These are phyloP conservation scores for Hippocampus zosterae DNA, from an alignment of 2,113 vertebrate species.

Conservation along the genomic window DNA sequence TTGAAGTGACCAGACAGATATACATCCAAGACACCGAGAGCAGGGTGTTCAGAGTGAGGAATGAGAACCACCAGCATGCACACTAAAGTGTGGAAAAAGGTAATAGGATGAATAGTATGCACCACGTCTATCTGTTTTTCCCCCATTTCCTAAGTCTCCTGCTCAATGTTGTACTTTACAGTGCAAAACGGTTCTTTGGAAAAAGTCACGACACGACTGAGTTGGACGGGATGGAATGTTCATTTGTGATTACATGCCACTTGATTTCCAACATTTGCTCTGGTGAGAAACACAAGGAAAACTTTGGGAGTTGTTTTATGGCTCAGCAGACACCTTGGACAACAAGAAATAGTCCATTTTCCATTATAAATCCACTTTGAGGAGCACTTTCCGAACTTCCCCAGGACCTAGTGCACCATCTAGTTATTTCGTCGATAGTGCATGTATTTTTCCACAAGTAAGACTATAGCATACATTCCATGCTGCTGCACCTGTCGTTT, in stretches of 20 bases:
- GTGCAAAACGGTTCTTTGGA: background rate
- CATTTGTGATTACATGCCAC: slow-evolving; percentile 25
- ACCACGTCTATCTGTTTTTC: no score
- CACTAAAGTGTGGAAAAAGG: slow-evolving; percentile 60
- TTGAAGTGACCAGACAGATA: slow-evolving; percentile 78
- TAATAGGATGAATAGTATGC: background rate
- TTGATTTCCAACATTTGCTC: slow-evolving; percentile 11
- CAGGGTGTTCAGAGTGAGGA: slow-evolving; percentile 73
- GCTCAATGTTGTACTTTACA: background rate
- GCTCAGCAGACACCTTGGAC: background rate
- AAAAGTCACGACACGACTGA: background rate
- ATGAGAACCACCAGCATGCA: slow-evolving; percentile 72
- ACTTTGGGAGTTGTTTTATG: background rate
- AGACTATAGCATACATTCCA: no score
- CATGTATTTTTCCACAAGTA: background rate
- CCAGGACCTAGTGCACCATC: background rate
- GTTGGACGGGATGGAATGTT: slow-evolving; percentile 24
- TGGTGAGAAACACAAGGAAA: background rate
- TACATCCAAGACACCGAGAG: slow-evolving; percentile 84
- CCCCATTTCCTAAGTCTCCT: no score
- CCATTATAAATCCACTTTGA: background rate
- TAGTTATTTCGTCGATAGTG: background rate
- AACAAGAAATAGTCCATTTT: background rate
- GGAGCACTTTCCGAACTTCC: background rate
- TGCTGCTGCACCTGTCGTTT: no score